A percentile compares a stretch with the other conserved stretches of the same genome.
Evolutionary conservation across 2,888 invertebrate genomes (phyloP).

Genomic region (Imbricaverruca yamaguchii): DNA sequence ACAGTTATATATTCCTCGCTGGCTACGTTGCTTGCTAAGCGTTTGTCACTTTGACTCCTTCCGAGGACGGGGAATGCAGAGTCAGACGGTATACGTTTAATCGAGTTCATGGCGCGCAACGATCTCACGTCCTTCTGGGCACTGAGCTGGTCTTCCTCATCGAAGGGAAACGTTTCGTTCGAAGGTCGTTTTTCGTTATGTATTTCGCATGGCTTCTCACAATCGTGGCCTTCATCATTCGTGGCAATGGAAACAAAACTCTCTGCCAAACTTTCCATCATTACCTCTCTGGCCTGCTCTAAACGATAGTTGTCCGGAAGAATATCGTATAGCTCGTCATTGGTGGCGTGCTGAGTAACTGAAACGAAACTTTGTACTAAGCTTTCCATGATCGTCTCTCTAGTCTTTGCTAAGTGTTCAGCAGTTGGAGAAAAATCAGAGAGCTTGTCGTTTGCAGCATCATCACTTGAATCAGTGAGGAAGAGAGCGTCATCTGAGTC

Average conservation of each 20-base stretch:
- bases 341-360: neutral
- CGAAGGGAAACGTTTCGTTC: too few species aligned
- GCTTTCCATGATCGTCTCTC: constrained; percentile 7
- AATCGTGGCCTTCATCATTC: neutral
- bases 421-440: neutral
- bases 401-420: neutral
- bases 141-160: neutral
- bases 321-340: neutral
- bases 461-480: constrained; percentile 7
- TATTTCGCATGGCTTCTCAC: neutral
- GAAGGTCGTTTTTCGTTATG: neutral
- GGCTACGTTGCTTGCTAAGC: neutral
- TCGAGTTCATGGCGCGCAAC: neutral
- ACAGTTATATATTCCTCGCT: neutral
- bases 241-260: neutral
- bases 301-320: neutral
- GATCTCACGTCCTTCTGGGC: neutral
- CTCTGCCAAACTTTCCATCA: neutral
- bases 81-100: neutral
- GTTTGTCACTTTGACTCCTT: neutral
- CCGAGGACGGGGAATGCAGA: neutral
- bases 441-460: neutral
- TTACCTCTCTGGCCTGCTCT: neutral
- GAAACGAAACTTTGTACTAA: neutral
- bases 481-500: neutral